These are phyloP conservation scores for Propithecus perrieri DNA, from an alignment of 2,797 vertebrate species.

Conservation along the genomic window DNA sequence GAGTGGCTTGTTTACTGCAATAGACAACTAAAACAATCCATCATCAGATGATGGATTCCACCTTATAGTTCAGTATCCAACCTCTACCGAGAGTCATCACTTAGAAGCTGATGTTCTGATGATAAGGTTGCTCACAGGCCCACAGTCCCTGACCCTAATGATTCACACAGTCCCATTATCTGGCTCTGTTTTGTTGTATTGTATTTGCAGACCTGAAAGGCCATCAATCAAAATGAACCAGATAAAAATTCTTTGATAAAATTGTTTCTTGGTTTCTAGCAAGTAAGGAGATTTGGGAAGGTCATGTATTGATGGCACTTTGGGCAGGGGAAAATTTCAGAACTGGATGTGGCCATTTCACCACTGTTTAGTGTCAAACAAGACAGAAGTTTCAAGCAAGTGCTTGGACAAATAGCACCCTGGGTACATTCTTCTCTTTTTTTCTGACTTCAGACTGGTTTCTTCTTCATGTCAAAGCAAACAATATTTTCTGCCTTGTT, in stretches of 20 bases:
- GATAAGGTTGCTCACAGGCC: too few relatives aligned
- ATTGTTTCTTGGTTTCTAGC: neutral
- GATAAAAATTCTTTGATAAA: neutral
- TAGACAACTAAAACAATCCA: neutral
- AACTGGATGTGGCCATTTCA: neutral
- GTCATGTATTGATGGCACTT: neutral
- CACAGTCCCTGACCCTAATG: neutral
- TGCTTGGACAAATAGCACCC: neutral
- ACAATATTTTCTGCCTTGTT: neutral
- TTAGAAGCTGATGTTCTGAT: neutral
- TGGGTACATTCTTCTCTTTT: neutral
- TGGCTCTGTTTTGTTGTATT: neutral
- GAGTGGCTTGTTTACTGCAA: neutral
- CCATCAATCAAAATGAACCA: neutral
- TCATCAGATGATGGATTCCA: neutral
- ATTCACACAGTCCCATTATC: accelerated
- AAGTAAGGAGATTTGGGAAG: neutral
- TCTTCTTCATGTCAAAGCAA: neutral
- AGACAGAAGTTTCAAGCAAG: neutral
- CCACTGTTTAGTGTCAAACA: neutral
- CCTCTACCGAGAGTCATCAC: neutral
- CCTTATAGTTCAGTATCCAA: too few relatives aligned
- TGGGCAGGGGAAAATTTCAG: neutral
- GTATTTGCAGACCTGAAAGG: neutral
- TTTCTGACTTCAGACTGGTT: neutral